Evolutionary conservation across 35 echinoderm and acorn worm species (phyloP).

Genomic region (Holothuria glaberrima): DNA sequence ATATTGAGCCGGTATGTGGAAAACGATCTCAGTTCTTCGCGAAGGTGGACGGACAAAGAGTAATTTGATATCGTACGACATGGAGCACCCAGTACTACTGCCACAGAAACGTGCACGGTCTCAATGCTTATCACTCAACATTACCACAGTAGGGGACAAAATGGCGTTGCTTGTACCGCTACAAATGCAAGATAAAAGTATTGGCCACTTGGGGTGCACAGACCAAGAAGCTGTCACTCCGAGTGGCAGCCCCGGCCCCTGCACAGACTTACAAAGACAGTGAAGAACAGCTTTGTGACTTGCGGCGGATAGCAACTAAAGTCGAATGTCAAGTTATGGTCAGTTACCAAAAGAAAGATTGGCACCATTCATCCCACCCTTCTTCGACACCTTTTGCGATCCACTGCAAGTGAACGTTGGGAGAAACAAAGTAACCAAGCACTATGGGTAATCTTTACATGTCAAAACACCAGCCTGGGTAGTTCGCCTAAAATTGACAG

Average conservation of each 20-base stretch:
- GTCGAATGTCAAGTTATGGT: constrained; percentile 61
- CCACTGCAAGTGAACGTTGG: constrained; percentile 49
- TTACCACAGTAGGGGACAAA: constrained; percentile 50
- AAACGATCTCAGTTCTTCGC: constrained; percentile 48
- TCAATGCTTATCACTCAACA: constrained; percentile 41
- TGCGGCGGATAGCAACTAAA: constrained; percentile 23
- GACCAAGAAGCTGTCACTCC: no score
- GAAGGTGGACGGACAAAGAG: constrained; percentile 54
- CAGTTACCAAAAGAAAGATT: constrained; percentile 46
- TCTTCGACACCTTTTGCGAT: constrained; percentile 56
- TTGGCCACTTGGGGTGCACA: constrained; percentile 54
- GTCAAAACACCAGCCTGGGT: constrained; percentile 71
- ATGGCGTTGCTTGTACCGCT: constrained; percentile 45
- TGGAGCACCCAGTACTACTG: constrained; percentile 50
- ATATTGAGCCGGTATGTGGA: constrained; percentile 58
- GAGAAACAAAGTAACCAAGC: constrained; percentile 60
- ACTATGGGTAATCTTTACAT: constrained; percentile 84
- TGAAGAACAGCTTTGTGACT: not conserved
- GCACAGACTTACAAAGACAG: constrained; percentile 44
- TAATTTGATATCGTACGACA: constrained; percentile 21
- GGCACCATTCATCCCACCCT: constrained; percentile 61
- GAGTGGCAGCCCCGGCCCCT: no score
- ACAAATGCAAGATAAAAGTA: constrained; percentile 45
- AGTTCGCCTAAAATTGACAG: constrained; percentile 66
- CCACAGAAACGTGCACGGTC: constrained; percentile 33